A percentile compares a stretch with the other conserved stretches of the same genome.
Conservation (phyloP, 2,888 invertebrate genomes). For the Athalia rosae region DNA sequence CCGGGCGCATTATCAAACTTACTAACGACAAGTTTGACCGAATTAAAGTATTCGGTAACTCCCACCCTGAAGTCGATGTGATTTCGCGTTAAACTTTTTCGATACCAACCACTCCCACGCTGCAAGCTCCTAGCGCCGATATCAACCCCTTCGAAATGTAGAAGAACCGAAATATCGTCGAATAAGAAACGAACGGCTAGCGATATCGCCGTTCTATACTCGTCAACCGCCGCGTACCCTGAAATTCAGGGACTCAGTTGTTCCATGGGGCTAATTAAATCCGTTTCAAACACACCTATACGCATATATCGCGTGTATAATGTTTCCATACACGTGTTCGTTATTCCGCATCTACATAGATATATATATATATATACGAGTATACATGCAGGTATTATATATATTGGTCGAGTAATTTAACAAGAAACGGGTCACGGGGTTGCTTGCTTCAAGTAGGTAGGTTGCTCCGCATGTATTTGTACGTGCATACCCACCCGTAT, state of each 20-base stretch:
- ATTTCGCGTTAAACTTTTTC: too few relatives aligned
- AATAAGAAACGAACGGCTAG: too few relatives aligned
- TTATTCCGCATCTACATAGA: not conserved
- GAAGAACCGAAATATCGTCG: too few relatives aligned
- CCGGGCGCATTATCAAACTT: too few relatives aligned
- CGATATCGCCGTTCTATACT: too few relatives aligned
- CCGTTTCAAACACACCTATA: slow-evolving; percentile 12
- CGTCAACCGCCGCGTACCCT: not conserved
- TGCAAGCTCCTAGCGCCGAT: too few relatives aligned
- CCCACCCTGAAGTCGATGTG: too few relatives aligned
- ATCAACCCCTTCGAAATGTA: too few relatives aligned
- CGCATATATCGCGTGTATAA: slow-evolving; percentile 32
- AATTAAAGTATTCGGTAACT: too few relatives aligned
- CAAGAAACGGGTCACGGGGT: slow-evolving; percentile 42
- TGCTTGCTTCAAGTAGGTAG: slow-evolving; percentile 9
- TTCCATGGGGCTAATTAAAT: slow-evolving; percentile 29
- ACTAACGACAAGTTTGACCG: too few relatives aligned
- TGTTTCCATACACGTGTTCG: not conserved
- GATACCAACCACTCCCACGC: too few relatives aligned
- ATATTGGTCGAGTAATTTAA: slow-evolving; percentile 42
- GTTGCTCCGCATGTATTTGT: too few relatives aligned
- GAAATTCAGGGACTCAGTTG: slow-evolving; percentile 4
- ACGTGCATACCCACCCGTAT: not conserved
- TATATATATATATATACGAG: not conserved
- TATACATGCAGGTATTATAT: not conserved